Conservation (phyloP, 2,113 vertebrate genomes). For the Python bivittatus region DNA sequence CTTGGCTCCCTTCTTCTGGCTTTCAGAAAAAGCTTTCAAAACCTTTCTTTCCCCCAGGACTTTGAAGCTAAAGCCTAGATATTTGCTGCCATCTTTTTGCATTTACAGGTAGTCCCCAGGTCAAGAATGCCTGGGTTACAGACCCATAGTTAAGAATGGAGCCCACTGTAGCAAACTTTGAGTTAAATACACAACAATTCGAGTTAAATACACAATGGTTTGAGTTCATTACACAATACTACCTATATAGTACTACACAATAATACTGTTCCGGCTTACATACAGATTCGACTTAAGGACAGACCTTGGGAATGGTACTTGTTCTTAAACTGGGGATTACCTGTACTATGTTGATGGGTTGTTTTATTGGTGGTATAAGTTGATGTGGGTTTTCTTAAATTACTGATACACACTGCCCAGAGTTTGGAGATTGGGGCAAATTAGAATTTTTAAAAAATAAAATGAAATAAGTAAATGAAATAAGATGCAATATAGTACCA, state of each 20-base stretch:
- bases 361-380: neutral
- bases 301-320: no score
- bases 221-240: no score
- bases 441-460: neutral
- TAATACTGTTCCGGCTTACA: no score
- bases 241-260: no score
- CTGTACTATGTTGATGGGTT: neutral
- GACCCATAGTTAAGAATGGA: no score
- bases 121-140: no score
- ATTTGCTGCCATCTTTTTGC: neutral
- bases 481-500: neutral
- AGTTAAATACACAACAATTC: no score
- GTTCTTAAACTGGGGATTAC: no score
- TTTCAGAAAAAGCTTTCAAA: neutral
- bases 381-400: neutral
- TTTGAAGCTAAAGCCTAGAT: neutral
- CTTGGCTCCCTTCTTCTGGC: neutral
- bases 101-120: no score
- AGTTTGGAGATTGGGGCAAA: neutral
- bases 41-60: neutral
- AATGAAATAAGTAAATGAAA: neutral
- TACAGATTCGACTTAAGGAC: no score
- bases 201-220: no score
- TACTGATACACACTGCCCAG: neutral
- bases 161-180: no score